These are phyloP conservation scores for Morelia viridis DNA, from an alignment of 2,797 vertebrate genomes.

Conservation along the genomic window DNA sequence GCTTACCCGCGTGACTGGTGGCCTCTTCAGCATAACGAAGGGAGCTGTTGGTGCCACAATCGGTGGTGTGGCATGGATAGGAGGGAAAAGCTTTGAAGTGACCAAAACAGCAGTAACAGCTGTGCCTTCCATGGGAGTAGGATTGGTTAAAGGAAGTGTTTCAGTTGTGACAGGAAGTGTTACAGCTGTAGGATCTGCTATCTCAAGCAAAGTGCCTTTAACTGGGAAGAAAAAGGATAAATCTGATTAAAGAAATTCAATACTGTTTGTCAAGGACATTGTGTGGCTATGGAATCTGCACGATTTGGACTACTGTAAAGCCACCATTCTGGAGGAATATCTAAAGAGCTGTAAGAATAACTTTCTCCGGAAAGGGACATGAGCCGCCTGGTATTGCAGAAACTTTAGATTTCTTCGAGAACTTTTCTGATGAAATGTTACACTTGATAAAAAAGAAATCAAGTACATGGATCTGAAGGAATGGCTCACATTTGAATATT, in stretches of 20 bases:
- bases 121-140: conserved; percentile 88
- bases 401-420: conserved; percentile 68
- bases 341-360: conserved; percentile 69
- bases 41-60: conserved; percentile 92
- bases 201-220: conserved; percentile 91
- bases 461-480: conserved; percentile 68
- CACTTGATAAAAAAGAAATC: conserved; percentile 67
- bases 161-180: conserved; percentile 92
- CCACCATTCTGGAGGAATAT: conserved; percentile 68
- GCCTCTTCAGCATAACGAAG: conserved; percentile 90
- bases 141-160: conserved; percentile 91
- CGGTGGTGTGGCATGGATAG: conserved; percentile 91
- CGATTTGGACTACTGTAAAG: conserved; percentile 67
- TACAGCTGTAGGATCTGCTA: conserved; percentile 88
- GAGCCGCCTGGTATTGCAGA: conserved; percentile 68
- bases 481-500: conserved; percentile 66
- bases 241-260: conserved; percentile 85
- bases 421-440: conserved; percentile 78
- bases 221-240: conserved; percentile 96
- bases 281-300: conserved; percentile 68
- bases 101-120: conserved; percentile 91
- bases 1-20: conserved; percentile 89
- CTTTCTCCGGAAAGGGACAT: conserved; percentile 65
- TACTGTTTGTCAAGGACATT: conserved; percentile 47
- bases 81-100: conserved; percentile 90